Evolutionary conservation across 2,113 vertebrate species (phyloP).

Genomic region (Cyphomyrus plagiostoma): DNA sequence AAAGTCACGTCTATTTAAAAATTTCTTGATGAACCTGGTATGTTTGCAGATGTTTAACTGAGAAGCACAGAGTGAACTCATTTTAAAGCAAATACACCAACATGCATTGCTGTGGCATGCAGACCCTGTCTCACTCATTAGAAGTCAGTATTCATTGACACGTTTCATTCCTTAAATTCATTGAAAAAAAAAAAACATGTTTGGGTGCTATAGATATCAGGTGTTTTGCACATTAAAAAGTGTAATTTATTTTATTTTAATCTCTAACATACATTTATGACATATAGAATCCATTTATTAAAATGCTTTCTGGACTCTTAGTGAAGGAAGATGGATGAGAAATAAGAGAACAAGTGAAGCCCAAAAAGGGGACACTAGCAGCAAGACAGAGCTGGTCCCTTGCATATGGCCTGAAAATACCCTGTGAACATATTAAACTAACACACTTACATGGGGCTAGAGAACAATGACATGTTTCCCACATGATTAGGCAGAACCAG

Average conservation of each 20-base stretch:
- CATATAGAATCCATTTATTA: not conserved
- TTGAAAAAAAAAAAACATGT: constrained; percentile 12
- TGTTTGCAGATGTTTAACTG: not conserved
- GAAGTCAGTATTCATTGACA: not conserved
- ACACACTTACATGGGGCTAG: not conserved
- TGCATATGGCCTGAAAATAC: not conserved
- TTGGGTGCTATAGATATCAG: constrained; percentile 25
- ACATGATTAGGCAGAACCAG: not conserved
- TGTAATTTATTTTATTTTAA: not conserved
- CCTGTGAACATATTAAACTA: not conserved
- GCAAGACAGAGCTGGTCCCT: not conserved
- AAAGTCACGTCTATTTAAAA: not conserved
- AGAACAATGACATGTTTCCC: not conserved
- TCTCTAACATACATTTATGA: not conserved
- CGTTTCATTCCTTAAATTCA: constrained; percentile 26
- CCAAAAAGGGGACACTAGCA: not conserved
- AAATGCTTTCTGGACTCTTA: not conserved
- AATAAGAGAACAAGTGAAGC: not conserved
- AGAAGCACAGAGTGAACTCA: not conserved
- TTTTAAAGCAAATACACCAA: not conserved
- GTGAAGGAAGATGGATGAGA: not conserved
- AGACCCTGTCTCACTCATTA: not conserved
- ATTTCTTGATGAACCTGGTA: not conserved
- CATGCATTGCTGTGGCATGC: not conserved
- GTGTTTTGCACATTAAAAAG: constrained; percentile 15